phyloP scores from a whole-genome alignment of 2,888 invertebrate species.

The Parapristionchus giblindavisi region DNA sequence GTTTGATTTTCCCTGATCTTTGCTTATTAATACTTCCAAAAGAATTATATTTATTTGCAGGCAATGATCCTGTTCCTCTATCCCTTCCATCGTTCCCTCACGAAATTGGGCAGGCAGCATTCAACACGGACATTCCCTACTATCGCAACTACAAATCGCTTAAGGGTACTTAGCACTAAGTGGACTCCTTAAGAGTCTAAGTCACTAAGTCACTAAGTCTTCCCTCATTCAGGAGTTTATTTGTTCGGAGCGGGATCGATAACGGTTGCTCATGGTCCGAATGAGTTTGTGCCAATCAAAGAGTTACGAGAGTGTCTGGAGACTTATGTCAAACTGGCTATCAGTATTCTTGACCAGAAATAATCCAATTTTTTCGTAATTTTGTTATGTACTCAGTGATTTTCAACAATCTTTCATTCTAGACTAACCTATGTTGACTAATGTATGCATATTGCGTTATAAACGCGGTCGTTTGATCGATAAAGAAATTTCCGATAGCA shows the following conservation, averaged over 20 bases:
- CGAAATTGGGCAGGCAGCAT: conserved; percentile 46
- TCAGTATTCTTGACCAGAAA: not conserved
- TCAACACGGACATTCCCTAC: conserved; percentile 66
- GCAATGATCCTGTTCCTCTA: conserved; percentile 39
- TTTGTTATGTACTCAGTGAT: not conserved
- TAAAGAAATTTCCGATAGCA: not conserved
- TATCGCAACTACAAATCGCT: conserved; percentile 50
- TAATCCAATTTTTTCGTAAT: not conserved
- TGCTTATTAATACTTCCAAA: not conserved
- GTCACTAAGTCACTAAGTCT: not conserved
- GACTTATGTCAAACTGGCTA: conserved; percentile 44
- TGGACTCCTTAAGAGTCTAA: not conserved
- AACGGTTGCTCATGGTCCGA: conserved; percentile 62
- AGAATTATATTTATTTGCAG: not conserved
- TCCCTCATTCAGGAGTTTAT: conserved; percentile 47
- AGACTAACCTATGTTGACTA: not conserved
- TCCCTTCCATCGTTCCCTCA: conserved; percentile 44
- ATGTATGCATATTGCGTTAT: not conserved
- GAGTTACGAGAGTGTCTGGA: conserved; percentile 46
- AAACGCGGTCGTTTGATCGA: not conserved
- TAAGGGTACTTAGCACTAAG: conserved; percentile 47
- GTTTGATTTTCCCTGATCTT: not conserved
- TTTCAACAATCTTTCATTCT: not conserved
- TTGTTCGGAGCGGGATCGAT: conserved; percentile 66
- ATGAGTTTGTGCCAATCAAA: conserved; percentile 60